Evolutionary conservation across 2,113 vertebrate genomes (phyloP), one percentile per base, ranked within the genome.

Genomic region (Ceyx melanurus): DNA sequence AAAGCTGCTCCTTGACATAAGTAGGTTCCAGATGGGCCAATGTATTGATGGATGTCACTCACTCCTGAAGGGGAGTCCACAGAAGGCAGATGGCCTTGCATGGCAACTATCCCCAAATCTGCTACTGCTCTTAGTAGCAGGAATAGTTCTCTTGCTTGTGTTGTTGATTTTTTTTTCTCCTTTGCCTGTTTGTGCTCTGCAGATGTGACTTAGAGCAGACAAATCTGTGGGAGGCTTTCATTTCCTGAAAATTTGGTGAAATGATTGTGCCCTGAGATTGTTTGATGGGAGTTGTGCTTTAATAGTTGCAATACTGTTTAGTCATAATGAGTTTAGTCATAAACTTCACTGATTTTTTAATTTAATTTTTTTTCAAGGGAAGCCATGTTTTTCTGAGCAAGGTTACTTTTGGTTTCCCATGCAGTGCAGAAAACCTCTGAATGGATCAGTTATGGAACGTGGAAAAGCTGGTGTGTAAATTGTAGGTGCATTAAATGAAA

Each of bases 21-120:
- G 19, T 40, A 42, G 43, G 31, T 80, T 88, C 72, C 43, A 43
- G 51, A 72, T 80, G 75, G 79, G 82, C 87, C 74, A 89, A 3
- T 80, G 85, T 95, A 80, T 77, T 89, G 88, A 86, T 80, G 74
- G 85, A 40, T 91, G 90, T 74, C 90, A 88, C 50, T 96, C 29
- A 64, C 15, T 60, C 67, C 25, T 80, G 37, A 46, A 51, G 13
- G 5, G 50, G 51, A 73, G 88, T 74, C 92, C 80, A 2, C 12
- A 7, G 28, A 58, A 91, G 48, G 85, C 92, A 94, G 90, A 74
- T 83, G 84, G 81, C 37, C 91, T 76, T 89, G 85, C 67, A 85
- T 85, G 90, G 72, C 67, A 88, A 86, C 13, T 35, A 29, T 75
- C 61, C 89, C 56, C n/a, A 81, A 74, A 94, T 86, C 71, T 82